Base-by-base conservation (phyloP, 2,797 vertebrate genomes). In the Chrysocyon brachyurus region DNA sequence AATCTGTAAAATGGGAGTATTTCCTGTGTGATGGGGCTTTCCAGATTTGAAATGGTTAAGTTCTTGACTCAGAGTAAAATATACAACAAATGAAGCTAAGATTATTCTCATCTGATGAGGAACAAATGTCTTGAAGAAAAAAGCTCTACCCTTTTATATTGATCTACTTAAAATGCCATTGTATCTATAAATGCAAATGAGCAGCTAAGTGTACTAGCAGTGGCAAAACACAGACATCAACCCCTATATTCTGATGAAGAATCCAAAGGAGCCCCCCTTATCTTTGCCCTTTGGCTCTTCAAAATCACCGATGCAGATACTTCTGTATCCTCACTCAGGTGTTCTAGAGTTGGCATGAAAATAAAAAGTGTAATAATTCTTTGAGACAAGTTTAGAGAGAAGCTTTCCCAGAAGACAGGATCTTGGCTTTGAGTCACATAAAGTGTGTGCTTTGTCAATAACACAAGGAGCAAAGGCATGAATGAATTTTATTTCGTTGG, bases 401-500 rank as follows among this genome's bases (percentile, higher is more conserved):
- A 95, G 97, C 98, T 98, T 99, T 99, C 99, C 99, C 99, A 98
- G 97, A 98, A 99, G 99, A 98, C 97, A 94, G 98, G 98, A 98
- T 98, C 98, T 98, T 98, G 97, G 98, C 98, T 99, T 98, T 98
- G 98, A 98, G 98, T 99, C 99, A 99, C 98, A 99, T 99, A 98
- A 98, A 99, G 96, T 98, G 97, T 98, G 98, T 98, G 98, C 98
- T 99, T 99, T 99, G 99, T 99, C 99, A 99, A 99, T 99, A 99
- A 98, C 97, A 98, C 98, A 97, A 98, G 98, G 98, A 99, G 98
- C 97, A 97, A 98, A 99, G 98, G 98, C 97, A 97, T 98, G 98
- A 98, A 99, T 99, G 99, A 99, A 99, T 99, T 99, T 99, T 99
- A 99, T 99, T 99, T 98, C 97, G 98, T 98, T 98, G 98, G 99